Evolutionary conservation across 2,888 invertebrate genomes (phyloP).

Genomic region (Xylocampa areola): DNA sequence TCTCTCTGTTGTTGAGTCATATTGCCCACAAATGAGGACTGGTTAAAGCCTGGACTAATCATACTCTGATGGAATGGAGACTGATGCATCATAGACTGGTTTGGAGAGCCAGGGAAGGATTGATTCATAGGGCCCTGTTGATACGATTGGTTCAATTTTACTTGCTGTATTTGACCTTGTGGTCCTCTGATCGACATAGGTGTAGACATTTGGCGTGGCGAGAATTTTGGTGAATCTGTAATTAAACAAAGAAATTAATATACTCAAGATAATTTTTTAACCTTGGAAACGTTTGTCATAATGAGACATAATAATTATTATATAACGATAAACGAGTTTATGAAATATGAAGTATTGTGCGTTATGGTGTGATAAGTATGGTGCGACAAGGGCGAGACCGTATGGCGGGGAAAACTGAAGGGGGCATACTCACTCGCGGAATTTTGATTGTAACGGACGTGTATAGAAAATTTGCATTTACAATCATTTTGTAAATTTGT

Average conservation of each 20-base stretch:
- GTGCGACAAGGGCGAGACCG: no score
- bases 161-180: slow-evolving; percentile 76
- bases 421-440: no score
- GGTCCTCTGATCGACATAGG: slow-evolving; percentile 82
- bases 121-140: slow-evolving; percentile 77
- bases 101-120: slow-evolving; percentile 74
- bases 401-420: no score
- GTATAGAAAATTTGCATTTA: no score
- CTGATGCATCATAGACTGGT: slow-evolving; percentile 75
- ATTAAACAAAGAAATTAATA: neutral
- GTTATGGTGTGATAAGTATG: no score
- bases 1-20: slow-evolving; percentile 79
- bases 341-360: no score
- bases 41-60: slow-evolving; percentile 80
- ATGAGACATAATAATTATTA: neutral
- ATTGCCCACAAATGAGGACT: slow-evolving; percentile 79
- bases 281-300: neutral
- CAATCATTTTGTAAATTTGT: no score
- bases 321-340: neutral
- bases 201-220: slow-evolving; percentile 86
- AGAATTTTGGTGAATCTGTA: slow-evolving; percentile 84
- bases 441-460: no score
- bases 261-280: neutral
- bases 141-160: slow-evolving; percentile 79
- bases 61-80: slow-evolving; percentile 77